A percentile compares a stretch with the other conserved stretches of the same genome.
Evolutionary conservation across 2,113 vertebrate genomes (phyloP).

Genomic region (Sapajus apella): DNA sequence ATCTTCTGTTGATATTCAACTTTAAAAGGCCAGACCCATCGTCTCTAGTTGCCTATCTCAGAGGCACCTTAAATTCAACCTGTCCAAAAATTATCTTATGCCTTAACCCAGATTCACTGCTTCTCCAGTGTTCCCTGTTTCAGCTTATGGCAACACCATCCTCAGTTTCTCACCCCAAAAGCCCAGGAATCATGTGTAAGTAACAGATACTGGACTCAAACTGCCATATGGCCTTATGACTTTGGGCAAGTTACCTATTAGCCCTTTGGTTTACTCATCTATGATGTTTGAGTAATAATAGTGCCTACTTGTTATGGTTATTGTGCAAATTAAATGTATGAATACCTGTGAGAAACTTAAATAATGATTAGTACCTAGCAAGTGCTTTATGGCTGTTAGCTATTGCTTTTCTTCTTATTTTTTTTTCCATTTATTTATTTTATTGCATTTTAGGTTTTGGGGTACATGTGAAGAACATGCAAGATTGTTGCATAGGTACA

Average conservation of each 20-base stretch:
- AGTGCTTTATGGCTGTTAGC: not conserved
- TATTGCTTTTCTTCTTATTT: not conserved
- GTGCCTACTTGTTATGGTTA: not conserved
- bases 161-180: not conserved
- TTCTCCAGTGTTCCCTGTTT: not conserved
- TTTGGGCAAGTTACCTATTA: not conserved
- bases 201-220: not conserved
- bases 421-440: not conserved
- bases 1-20: not conserved
- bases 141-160: not conserved
- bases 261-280: not conserved
- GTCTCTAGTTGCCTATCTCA: not conserved
- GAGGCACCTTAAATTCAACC: not conserved
- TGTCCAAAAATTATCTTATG: not conserved
- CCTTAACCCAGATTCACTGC: not conserved
- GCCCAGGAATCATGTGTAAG: not conserved
- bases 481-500: too few relatives aligned
- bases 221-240: too few relatives aligned
- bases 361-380: not conserved
- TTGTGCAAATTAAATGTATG: not conserved
- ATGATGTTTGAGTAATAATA: not conserved
- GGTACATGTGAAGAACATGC: too few relatives aligned
- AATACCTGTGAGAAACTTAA: not conserved
- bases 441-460: too few relatives aligned
- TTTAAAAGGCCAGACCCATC: not conserved